Percentiles rank a stretch among this genome's conserved stretches.
phyloP scores from a whole-genome alignment of 1,140 invertebrate species.

The Conus ventricosus region DNA sequence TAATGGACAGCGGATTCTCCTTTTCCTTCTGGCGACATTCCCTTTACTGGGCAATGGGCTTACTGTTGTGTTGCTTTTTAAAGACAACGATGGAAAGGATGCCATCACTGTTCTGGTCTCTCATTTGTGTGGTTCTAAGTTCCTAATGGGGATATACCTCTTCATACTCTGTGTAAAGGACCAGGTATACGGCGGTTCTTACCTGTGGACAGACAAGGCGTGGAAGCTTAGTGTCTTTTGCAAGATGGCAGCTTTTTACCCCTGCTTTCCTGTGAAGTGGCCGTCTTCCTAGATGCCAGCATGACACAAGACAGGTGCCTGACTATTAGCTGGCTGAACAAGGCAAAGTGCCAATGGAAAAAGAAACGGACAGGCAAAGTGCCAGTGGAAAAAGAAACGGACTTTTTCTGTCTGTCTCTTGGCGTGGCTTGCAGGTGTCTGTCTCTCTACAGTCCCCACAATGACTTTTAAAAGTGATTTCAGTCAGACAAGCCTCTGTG shows the following conservation, averaged over 20 bases:
- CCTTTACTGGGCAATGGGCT: constrained; percentile 49
- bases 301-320: constrained; percentile 51
- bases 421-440: not conserved
- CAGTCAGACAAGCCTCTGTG: constrained; percentile 46
- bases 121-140: constrained; percentile 42
- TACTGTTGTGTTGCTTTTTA: constrained; percentile 17
- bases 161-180: constrained; percentile 27
- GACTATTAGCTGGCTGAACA: too few relatives aligned
- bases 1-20: constrained; percentile 26
- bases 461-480: constrained; percentile 38
- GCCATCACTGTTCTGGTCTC: constrained; percentile 32
- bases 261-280: constrained; percentile 37
- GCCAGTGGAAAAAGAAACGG: too few relatives aligned
- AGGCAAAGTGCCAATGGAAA: not conserved
- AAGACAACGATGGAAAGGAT: not conserved
- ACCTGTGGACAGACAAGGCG: constrained; percentile 16
- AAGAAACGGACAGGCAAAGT: too few relatives aligned
- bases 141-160: constrained; percentile 33
- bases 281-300: constrained; percentile 10
- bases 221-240: constrained; percentile 30
- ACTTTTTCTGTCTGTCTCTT: not conserved
- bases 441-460: constrained; percentile 16
- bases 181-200: constrained; percentile 53
- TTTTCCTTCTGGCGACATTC: constrained; percentile 47
- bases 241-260: not conserved